Evolutionary conservation across 2,888 invertebrate genomes (phyloP).

Genomic region (Bruchidius siliquastri): DNA sequence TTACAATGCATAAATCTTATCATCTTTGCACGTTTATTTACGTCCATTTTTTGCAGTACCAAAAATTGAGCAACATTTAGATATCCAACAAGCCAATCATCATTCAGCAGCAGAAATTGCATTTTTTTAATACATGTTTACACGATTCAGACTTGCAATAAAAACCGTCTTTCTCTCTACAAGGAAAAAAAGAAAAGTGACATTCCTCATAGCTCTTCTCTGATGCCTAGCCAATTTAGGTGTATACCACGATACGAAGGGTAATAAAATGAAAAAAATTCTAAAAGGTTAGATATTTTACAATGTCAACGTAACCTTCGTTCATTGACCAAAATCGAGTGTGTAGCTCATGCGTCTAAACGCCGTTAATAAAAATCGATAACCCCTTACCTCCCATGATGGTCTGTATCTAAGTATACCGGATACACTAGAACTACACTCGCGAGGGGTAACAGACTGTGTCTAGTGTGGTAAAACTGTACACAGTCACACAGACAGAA

Average conservation of each 20-base stretch:
- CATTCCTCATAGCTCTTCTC: neutral
- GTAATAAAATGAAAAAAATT: neutral
- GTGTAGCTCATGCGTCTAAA: neutral
- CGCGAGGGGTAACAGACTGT: neutral
- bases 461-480: neutral
- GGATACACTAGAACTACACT: neutral
- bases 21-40: neutral
- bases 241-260: neutral
- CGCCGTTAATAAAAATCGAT: slow-evolving; percentile 4
- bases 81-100: neutral
- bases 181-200: neutral
- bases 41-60: neutral
- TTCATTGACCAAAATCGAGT: neutral
- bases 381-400: slow-evolving; percentile 26
- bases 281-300: neutral
- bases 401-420: slow-evolving; percentile 6
- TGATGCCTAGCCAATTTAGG: neutral
- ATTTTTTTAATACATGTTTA: neutral
- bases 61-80: neutral
- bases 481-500: slow-evolving; percentile 5
- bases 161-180: neutral
- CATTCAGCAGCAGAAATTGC: neutral
- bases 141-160: neutral
- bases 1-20: neutral
- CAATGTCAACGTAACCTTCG: neutral